Percentiles rank a stretch among this genome's conserved stretches.
Evolutionary conservation across 2,113 vertebrate species (phyloP).

Genomic region (Papio anubis): DNA sequence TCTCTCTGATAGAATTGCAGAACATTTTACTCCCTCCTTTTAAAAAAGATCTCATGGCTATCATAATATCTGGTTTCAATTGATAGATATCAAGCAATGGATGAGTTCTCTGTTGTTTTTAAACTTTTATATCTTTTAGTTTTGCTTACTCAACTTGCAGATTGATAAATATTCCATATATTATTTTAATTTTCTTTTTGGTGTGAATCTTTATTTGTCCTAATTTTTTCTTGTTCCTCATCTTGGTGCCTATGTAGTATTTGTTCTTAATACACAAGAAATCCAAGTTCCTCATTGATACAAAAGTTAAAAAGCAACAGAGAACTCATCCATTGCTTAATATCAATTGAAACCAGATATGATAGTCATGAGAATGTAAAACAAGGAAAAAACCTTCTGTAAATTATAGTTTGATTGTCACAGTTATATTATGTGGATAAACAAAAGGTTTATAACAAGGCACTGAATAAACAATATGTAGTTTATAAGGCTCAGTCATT

Average conservation of each 20-base stretch:
- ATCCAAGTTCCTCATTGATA: too few relatives aligned
- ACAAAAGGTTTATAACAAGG: not conserved
- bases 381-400: not conserved
- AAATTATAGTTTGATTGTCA: constrained; percentile 52
- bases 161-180: too few relatives aligned
- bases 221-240: too few relatives aligned
- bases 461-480: constrained; percentile 9
- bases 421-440: not conserved
- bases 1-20: not conserved
- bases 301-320: not conserved
- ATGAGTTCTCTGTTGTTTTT: not conserved
- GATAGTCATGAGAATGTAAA: not conserved
- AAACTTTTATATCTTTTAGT: not conserved
- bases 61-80: not conserved
- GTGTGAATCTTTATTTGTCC: too few relatives aligned
- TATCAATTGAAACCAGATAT: not conserved
- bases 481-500: constrained; percentile 1
- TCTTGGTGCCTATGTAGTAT: too few relatives aligned
- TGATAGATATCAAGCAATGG: not conserved
- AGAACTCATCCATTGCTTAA: not conserved
- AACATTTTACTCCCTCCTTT: not conserved
- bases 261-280: too few relatives aligned
- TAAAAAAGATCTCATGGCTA: not conserved
- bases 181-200: too few relatives aligned
- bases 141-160: too few relatives aligned